phyloP scores from a whole-genome alignment of 1,140 invertebrate species.

The Caligus rogercresseyi region DNA sequence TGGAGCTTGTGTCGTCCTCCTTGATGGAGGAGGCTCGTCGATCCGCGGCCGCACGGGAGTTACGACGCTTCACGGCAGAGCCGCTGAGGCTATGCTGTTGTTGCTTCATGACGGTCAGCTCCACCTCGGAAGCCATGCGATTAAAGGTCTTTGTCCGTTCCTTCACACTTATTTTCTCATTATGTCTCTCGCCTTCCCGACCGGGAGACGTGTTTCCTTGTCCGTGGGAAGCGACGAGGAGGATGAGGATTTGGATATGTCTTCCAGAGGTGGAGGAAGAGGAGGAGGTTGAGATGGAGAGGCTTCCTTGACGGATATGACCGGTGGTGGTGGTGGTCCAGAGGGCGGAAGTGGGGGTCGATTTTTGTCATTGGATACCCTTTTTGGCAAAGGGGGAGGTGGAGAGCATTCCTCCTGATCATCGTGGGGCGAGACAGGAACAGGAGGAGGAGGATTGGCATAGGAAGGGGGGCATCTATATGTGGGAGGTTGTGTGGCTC shows the following conservation, averaged over 20 bases:
- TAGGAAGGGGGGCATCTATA: background rate
- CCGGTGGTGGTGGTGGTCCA: background rate
- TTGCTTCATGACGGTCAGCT: constrained; percentile 30
- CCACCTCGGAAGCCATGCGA: constrained; percentile 60
- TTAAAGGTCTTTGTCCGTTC: constrained; percentile 82
- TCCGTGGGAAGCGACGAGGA: constrained; percentile 25
- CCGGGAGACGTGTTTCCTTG: constrained; percentile 20
- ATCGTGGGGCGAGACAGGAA: background rate
- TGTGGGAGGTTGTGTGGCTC: background rate
- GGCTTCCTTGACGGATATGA: constrained; percentile 23
- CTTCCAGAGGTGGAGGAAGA: background rate
- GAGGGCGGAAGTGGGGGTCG: background rate
- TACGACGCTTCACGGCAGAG: constrained; percentile 19
- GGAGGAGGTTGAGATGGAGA: constrained; percentile 16
- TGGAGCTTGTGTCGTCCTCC: constrained; percentile 1
- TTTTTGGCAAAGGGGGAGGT: constrained; percentile 1
- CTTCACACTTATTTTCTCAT: constrained; percentile 57
- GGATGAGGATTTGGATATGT: background rate
- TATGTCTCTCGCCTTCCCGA: constrained; percentile 22
- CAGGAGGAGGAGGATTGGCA: background rate
- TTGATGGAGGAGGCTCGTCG: constrained; percentile 10
- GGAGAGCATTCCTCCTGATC: background rate
- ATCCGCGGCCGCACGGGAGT: background rate
- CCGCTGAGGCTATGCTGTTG: constrained; percentile 19
- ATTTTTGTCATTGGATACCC: background rate